Base-by-base conservation (phyloP, 1,140 invertebrate genomes). In the Drosophila tsacasi region DNA sequence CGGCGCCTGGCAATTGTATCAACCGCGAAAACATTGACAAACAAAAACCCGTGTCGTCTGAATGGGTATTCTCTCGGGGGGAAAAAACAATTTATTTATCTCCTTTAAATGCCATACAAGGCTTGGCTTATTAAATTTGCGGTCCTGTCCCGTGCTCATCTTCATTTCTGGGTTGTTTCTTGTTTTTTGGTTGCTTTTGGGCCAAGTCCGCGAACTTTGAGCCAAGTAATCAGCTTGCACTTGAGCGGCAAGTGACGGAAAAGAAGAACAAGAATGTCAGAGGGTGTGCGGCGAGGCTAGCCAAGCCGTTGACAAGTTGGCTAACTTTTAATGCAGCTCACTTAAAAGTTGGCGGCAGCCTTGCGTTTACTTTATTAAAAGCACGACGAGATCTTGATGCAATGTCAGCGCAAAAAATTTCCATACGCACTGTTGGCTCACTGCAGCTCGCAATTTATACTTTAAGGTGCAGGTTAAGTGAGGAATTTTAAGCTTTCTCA, bases 281-380 rank as follows among this genome's bases (percentile, higher is more conserved):
- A 25, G 25, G 44, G 5, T 5, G 25, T 15, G 12, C 6, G 17
- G 19, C 7, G 19, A 52, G 61, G 47, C 63, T 64, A 74, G 60
- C 61, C 74, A 76, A 75, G 44, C 81, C 74, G 84, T 79, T 90
- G 85, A 90, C 81, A 89, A 89, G 62, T 89, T 90, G 71, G 65
- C 78, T 90, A 89, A 90, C 85, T 89, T 89, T 89, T 89, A 89
- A 89, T 89, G 84, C 85, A 69, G 63, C 74, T 89, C 74, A 81
- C 85, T 84, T 90, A 89, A 89, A 89, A 89, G 81, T 89, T 89
- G 67, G 62, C 55, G 64, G 32, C 68, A 63, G 59, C 54, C 40
- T 50, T 35, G 52, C 58, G 67, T 80, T 79, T 71, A 57, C 67
- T 80, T 79, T 79, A 79, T 79, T 79, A 79, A 79, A 74, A 76